Percentiles rank a stretch among this genome's conserved stretches.
Conservation (phyloP, 2,113 vertebrate species). For the Microcebus griseorufus region DNA sequence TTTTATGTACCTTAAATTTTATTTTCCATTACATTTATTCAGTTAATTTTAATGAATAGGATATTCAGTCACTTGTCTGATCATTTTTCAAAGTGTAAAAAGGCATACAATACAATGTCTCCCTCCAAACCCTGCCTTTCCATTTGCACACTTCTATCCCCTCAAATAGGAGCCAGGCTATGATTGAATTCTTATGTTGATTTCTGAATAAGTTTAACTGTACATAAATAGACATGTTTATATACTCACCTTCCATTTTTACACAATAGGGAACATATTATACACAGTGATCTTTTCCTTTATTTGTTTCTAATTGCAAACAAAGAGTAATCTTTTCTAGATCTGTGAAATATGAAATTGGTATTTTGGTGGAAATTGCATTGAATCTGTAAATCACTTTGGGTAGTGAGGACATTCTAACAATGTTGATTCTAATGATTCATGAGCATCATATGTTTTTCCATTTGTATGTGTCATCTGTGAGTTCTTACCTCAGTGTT, state of each 20-base stretch:
- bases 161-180: background rate
- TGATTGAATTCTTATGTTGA: background rate
- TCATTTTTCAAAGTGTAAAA: background rate
- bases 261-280: background rate
- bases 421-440: too few relatives aligned
- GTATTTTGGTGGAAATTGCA: too few relatives aligned
- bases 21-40: background rate
- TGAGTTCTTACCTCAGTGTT: too few relatives aligned
- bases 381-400: too few relatives aligned
- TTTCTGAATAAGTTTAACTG: background rate
- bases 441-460: too few relatives aligned
- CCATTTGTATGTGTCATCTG: too few relatives aligned
- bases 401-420: too few relatives aligned
- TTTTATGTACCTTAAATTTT: background rate
- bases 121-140: background rate
- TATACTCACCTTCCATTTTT: background rate
- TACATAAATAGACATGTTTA: background rate
- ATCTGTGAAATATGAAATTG: too few relatives aligned
- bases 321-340: too few relatives aligned
- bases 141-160: background rate
- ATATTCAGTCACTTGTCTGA: background rate
- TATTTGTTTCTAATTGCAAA: background rate
- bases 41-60: background rate
- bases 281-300: background rate
- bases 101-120: background rate